Conservation (phyloP, 2,113 vertebrate genomes). For the Gracilinanus agilis region DNA sequence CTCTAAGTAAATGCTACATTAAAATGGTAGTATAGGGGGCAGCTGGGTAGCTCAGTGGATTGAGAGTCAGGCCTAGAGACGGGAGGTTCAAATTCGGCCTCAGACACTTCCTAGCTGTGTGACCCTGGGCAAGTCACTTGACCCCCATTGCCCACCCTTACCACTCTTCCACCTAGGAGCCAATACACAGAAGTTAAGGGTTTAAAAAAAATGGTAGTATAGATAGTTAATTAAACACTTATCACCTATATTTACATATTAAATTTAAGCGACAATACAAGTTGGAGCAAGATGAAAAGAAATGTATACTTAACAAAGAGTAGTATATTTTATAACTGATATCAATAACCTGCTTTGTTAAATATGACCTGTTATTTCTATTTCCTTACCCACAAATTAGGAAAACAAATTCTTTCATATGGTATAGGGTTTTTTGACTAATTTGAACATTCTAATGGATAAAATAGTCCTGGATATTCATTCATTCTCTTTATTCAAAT, state of each 20-base stretch:
- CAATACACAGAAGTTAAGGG: no score
- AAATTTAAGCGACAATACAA: background rate
- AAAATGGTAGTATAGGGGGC: background rate
- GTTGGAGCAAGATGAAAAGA: background rate
- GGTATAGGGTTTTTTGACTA: background rate
- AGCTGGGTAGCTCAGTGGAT: no score
- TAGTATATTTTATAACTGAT: background rate
- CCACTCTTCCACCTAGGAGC: no score
- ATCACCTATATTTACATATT: background rate
- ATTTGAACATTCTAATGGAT: background rate
- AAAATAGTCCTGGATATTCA: background rate
- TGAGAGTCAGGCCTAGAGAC: no score
- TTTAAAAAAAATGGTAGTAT: background rate
- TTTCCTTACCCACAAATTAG: background rate
- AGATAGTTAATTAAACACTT: background rate
- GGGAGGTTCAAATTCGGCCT: no score
- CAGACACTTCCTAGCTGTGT: no score
- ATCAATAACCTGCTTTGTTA: background rate
- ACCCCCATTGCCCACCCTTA: no score
- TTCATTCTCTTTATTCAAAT: background rate
- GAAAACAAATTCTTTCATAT: background rate
- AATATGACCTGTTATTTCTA: background rate
- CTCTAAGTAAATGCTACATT: background rate
- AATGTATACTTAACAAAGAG: background rate
- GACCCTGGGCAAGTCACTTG: no score